Evolutionary conservation across 2,797 vertebrate genomes (phyloP).

Genomic region (Leuciscus waleckii): DNA sequence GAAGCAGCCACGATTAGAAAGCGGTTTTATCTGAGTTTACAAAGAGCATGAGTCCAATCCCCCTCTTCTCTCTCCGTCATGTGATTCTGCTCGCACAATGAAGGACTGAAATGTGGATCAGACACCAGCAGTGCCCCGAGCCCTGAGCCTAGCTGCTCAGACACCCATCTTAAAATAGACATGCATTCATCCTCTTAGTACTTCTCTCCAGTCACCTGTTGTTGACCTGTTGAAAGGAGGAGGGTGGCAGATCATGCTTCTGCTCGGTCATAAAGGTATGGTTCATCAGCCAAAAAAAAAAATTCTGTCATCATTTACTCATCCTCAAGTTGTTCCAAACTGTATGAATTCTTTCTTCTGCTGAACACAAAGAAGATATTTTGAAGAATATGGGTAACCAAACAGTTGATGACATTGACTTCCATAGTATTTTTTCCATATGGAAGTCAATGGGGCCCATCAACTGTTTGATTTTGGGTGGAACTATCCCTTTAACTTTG

Average conservation of each 20-base stretch:
- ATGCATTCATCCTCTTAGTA: conserved; percentile 21
- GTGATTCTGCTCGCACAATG: conserved; percentile 24
- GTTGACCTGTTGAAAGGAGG: not conserved
- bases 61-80: conserved; percentile 26
- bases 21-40: conserved; percentile 11
- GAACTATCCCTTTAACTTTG: not conserved
- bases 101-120: conserved; percentile 45
- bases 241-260: not conserved
- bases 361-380: too few species aligned
- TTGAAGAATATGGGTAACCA: too few species aligned
- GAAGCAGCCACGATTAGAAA: not conserved
- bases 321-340: too few species aligned
- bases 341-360: too few species aligned
- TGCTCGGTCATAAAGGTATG: not conserved
- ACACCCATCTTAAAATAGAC: conserved; percentile 55
- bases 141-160: conserved; percentile 36
- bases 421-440: too few species aligned
- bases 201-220: not conserved
- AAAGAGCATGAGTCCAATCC: conserved; percentile 12
- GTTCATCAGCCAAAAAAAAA: not conserved
- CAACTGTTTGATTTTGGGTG: not conserved
- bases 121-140: conserved; percentile 45
- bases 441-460: too few species aligned
- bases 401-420: too few species aligned
- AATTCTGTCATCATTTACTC: not conserved